Percentiles rank a stretch among this genome's conserved stretches.
phyloP scores from a whole-genome alignment of 2,888 invertebrate species.

The Leptopilina drosophilae region DNA sequence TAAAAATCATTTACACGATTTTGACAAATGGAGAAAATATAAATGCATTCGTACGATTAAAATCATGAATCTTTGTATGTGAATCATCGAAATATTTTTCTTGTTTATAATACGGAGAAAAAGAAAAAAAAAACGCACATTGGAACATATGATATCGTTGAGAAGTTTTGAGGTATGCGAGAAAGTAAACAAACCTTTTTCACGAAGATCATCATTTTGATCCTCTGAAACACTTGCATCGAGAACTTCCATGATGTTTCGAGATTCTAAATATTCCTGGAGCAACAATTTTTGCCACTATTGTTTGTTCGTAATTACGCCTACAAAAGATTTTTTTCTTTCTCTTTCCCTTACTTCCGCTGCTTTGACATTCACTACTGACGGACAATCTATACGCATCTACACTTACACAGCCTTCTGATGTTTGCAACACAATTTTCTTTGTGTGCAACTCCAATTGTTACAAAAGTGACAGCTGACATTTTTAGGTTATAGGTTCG shows the following conservation, averaged over 20 bases:
- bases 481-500: too few relatives aligned
- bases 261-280: not conserved
- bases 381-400: too few relatives aligned
- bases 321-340: slow-evolving; percentile 18
- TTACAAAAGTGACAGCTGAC: too few relatives aligned
- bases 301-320: not conserved
- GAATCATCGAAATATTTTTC: not conserved
- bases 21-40: too few relatives aligned
- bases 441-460: too few relatives aligned
- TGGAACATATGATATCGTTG: not conserved
- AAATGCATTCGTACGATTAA: too few relatives aligned
- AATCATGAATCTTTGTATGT: not conserved
- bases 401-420: too few relatives aligned
- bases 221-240: slow-evolving; percentile 73
- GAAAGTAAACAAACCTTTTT: slow-evolving; percentile 64
- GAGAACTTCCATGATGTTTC: slow-evolving; percentile 69
- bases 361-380: too few relatives aligned
- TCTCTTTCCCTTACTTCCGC: slow-evolving; percentile 12
- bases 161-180: too few relatives aligned
- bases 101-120: not conserved
- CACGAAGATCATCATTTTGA: slow-evolving; percentile 71
- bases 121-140: not conserved
- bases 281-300: not conserved
- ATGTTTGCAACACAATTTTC: too few relatives aligned
- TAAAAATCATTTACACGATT: too few relatives aligned